Evolutionary conservation across 2,888 invertebrate species (phyloP), one percentile per base, ranked within the genome.

Genomic region (Cataglyphis cursor): DNA sequence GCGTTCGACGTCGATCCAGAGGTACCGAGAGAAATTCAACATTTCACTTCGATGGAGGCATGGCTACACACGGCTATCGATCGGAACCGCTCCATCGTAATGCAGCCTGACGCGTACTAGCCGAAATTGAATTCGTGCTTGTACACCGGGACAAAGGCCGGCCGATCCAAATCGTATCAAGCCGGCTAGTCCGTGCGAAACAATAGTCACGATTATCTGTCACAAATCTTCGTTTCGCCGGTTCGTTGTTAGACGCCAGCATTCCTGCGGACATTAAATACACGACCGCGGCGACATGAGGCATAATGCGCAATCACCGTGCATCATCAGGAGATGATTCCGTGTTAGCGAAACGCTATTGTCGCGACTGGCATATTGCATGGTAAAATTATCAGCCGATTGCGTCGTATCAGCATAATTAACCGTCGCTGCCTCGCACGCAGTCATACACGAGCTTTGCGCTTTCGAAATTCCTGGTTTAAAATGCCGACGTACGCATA

Each of bases 141-240:
- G 82, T 74, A 64, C 62, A 62, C 51, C 70, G 73, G 57, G 74
- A 83, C 82, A 88, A 85, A 88, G 74, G 65, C 12, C 21, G 35
- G 64, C 54, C 70, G 75, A 78, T 81, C 76, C 73, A 31, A 80
- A 88, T 85, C 84, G 74, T 82, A 86, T 83, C 82, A 78, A 78
- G 28, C 74, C 44, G 59, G 65, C 66, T 44, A 15, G 51, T n/a
- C 81, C 38, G 80, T 83, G 35, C 38, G 85, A 88, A 86, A 89
- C 90, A 91, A 90, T 90, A 81, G 83, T 74, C 85, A 66, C 87
- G 85, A 90, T 91, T 91, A 88, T 87, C 87, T 57, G 80, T 82
- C 70, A 59, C 81, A 81, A 89, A 87, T 85, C 88, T 90, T 89
- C 84, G 82, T 82, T 73, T 85, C 61, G 41, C 64, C 35, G 54